These are phyloP conservation scores for Trialeurodes vaporariorum DNA, from an alignment of 1,140 invertebrate genomes.

Conservation along the genomic window DNA sequence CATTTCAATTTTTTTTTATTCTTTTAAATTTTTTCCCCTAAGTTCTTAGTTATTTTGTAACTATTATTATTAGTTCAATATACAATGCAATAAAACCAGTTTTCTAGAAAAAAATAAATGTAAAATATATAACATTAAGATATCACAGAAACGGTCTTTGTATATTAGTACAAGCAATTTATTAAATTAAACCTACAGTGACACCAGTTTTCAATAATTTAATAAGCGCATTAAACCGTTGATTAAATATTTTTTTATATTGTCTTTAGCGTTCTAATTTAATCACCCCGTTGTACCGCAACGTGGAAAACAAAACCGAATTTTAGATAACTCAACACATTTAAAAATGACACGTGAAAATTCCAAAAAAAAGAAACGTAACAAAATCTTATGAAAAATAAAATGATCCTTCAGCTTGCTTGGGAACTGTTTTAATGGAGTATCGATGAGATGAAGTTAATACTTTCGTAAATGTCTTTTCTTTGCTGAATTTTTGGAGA, in stretches of 20 bases:
- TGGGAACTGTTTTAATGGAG: background rate
- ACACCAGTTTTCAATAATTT: conserved; percentile 4
- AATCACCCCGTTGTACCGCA: background rate
- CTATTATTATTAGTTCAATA: conserved; percentile 4
- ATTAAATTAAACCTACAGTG: conserved; percentile 3
- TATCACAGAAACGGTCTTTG: conserved; percentile 28
- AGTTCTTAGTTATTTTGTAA: conserved; percentile 5
- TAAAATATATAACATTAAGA: conserved; percentile 11
- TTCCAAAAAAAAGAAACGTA: background rate
- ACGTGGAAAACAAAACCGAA: background rate
- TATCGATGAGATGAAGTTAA: conserved; percentile 7
- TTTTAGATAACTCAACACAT: background rate
- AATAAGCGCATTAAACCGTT: background rate
- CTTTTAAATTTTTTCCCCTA: too few species aligned
- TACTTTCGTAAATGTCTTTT: conserved; percentile 8
- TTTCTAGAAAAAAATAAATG: conserved; percentile 10
- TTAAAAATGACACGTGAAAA: background rate
- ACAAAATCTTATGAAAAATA: background rate
- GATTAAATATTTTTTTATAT: conserved; percentile 8
- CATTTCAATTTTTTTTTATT: conserved; percentile 39
- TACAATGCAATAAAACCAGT: conserved; percentile 4
- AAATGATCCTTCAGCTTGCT: background rate
- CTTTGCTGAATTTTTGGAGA: background rate
- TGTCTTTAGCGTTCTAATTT: background rate
- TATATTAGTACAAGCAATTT: conserved; percentile 17